Percentiles rank a stretch among this genome's conserved stretches.
phyloP scores from a whole-genome alignment of 1,140 invertebrate species.

The Apis florea region DNA sequence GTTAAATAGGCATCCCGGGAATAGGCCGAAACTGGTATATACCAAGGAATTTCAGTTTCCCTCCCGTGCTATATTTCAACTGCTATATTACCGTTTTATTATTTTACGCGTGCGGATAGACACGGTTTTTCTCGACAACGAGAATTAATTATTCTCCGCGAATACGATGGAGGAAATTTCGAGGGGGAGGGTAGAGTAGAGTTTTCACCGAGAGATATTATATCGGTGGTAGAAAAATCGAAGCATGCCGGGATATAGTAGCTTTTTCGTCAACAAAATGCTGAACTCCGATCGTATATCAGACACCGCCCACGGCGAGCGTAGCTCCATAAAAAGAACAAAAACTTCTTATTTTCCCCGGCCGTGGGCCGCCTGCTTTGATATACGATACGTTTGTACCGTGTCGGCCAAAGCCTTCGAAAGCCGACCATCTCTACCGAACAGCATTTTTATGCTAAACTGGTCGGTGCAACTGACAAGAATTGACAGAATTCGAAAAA shows the following conservation, averaged over 20 bases:
- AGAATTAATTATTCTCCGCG: no score
- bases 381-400: constrained; percentile 74
- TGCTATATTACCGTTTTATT: no score
- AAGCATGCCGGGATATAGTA: constrained; percentile 56
- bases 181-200: no score
- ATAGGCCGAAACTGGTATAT: constrained; percentile 54
- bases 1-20: constrained; percentile 63
- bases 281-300: constrained; percentile 65
- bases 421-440: constrained; percentile 68
- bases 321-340: constrained; percentile 62
- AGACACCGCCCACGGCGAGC: constrained; percentile 64
- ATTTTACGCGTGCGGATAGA: no score
- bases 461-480: constrained; percentile 67
- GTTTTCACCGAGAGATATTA: constrained; percentile 11
- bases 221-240: constrained; percentile 54
- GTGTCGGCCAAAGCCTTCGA: constrained; percentile 64
- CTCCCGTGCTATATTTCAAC: constrained; percentile 34
- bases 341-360: constrained; percentile 68
- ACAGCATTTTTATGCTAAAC: constrained; percentile 72
- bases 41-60: constrained; percentile 50
- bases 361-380: constrained; percentile 67
- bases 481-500: constrained; percentile 71
- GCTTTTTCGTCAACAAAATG: constrained; percentile 68
- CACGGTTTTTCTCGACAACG: no score
- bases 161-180: no score